These are phyloP conservation scores for Mercenaria mercenaria DNA, from an alignment of 1,140 invertebrate genomes.

Conservation along the genomic window DNA sequence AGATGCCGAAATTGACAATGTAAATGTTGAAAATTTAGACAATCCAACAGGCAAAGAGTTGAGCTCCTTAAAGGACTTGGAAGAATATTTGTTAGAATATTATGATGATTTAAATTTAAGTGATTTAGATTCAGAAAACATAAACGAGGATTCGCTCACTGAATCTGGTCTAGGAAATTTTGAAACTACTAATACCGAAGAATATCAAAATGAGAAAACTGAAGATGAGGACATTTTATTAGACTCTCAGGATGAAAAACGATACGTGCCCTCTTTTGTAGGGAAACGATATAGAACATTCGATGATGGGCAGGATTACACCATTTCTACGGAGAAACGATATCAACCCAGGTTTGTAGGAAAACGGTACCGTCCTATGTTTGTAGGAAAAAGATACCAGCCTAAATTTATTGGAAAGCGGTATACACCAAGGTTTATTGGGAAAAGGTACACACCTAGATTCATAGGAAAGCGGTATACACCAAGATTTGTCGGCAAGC, in stretches of 20 bases:
- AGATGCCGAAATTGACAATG: conserved; percentile 16
- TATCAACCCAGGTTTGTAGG: conserved; percentile 61
- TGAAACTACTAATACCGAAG: background rate
- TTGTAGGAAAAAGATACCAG: conserved; percentile 55
- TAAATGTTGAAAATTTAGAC: background rate
- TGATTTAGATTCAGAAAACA: background rate
- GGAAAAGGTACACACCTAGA: conserved; percentile 51
- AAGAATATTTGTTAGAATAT: conserved; percentile 22
- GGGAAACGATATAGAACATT: conserved; percentile 30
- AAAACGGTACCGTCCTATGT: conserved; percentile 46
- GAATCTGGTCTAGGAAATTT: background rate
- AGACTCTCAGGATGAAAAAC: conserved; percentile 41
- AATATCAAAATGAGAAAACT: background rate
- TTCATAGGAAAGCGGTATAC: conserved; percentile 60
- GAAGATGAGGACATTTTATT: background rate
- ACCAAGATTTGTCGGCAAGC: conserved; percentile 60
- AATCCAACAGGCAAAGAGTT: background rate
- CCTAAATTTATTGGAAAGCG: conserved; percentile 67
- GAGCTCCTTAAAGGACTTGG: background rate
- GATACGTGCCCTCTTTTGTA: conserved; percentile 44
- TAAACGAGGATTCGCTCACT: background rate
- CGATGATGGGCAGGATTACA: conserved; percentile 25
- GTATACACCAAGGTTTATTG: conserved; percentile 44
- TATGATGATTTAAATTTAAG: conserved; percentile 1
- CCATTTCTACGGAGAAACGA: conserved; percentile 42